Conservation (phyloP, 2,797 vertebrate genomes). For the Hemitrygon akajei region DNA sequence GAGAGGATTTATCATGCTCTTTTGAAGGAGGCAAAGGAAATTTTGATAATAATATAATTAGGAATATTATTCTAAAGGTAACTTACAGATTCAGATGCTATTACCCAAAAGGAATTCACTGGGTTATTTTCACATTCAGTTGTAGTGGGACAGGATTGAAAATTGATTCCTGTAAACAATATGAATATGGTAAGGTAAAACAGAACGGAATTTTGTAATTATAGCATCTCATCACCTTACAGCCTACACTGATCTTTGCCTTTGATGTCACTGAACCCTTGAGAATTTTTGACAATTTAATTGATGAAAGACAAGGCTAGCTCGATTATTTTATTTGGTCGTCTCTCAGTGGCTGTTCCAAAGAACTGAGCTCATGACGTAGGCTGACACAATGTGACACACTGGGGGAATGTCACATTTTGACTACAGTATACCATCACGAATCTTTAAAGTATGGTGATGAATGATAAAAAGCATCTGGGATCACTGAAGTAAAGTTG, state of each 20-base stretch:
- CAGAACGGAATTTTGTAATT: neutral
- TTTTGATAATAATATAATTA: neutral
- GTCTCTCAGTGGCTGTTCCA: neutral
- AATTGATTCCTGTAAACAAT: conserved; percentile 52
- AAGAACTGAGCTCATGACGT: neutral
- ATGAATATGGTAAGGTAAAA: no score
- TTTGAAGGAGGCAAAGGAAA: neutral
- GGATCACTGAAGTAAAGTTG: no score
- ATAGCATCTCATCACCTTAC: neutral
- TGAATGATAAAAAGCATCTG: no score
- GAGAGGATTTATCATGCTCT: neutral
- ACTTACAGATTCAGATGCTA: conserved; percentile 59
- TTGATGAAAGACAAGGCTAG: no score
- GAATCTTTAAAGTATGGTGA: no score
- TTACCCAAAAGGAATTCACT: conserved; percentile 60
- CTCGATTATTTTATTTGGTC: neutral
- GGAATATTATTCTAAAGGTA: neutral
- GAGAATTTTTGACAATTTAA: no score
- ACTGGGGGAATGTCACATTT: no score
- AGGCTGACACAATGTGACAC: neutral
- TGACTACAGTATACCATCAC: no score
- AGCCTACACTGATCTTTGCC: neutral
- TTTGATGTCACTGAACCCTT: neutral
- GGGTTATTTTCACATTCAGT: conserved; percentile 50
- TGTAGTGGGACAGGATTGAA: conserved; percentile 58